Percentiles rank a stretch among this genome's conserved stretches.
phyloP scores from a whole-genome alignment of 2,888 invertebrate genomes.

The Ichneumoninae sp. region DNA sequence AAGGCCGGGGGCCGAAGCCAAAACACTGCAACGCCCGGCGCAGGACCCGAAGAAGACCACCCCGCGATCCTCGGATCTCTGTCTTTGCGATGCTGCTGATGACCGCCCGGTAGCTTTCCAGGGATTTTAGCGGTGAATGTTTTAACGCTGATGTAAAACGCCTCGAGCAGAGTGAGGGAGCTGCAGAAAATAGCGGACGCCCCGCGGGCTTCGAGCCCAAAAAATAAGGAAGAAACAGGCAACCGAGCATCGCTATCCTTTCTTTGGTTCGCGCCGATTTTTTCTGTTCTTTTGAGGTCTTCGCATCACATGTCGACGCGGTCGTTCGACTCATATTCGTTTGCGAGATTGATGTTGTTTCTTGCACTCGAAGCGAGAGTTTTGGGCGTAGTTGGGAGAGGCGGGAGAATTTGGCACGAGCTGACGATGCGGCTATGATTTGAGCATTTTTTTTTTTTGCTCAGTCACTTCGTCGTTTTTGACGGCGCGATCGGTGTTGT shows the following conservation, averaged over 20 bases:
- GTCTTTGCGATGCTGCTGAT: conserved; percentile 30
- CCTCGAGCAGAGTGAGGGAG: conserved; percentile 46
- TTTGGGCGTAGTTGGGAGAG: conserved; percentile 57
- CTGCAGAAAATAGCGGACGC: conserved; percentile 57
- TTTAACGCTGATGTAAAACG: conserved; percentile 43
- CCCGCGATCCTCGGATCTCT: conserved; percentile 25
- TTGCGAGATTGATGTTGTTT: conserved; percentile 67
- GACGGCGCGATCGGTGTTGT: neutral
- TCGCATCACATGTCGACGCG: conserved; percentile 36
- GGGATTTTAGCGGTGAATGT: conserved; percentile 41
- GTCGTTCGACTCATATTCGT: conserved; percentile 60
- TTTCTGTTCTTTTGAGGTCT: conserved; percentile 56
- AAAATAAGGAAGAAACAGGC: conserved; percentile 11
- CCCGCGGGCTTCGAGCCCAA: conserved; percentile 67
- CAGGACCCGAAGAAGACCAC: conserved; percentile 57
- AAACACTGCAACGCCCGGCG: conserved; percentile 47
- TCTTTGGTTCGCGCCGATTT: conserved; percentile 22
- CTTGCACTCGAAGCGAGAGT: conserved; percentile 55
- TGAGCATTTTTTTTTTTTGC: conserved; percentile 39
- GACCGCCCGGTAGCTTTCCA: conserved; percentile 43
- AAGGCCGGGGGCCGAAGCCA: conserved; percentile 24
- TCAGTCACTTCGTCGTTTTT: conserved; percentile 48
- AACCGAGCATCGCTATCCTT: neutral
- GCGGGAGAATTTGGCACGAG: conserved; percentile 50
- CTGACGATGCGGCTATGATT: conserved; percentile 6